Conservation (phyloP, 2,113 vertebrate species). For the Alces alces region DNA sequence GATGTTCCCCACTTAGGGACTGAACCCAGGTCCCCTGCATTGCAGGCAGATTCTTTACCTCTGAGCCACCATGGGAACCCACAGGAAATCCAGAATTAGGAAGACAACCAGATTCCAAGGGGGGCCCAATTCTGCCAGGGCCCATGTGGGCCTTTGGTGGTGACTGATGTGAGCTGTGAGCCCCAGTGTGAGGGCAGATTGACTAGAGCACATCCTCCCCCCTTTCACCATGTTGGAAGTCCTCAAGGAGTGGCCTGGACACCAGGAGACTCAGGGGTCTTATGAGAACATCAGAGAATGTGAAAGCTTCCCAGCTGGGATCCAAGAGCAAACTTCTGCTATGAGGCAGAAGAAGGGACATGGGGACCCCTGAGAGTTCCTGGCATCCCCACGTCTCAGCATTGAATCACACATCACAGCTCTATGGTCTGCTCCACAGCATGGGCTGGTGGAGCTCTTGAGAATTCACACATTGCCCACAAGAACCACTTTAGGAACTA, state of each 20-base stretch:
- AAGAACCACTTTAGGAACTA: not conserved
- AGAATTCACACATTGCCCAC: not conserved
- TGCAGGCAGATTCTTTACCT: not conserved
- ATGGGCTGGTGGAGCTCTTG: fast-evolving
- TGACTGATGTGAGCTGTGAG: fast-evolving
- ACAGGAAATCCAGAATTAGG: too few species aligned
- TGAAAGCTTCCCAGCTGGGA: fast-evolving
- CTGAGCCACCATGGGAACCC: not conserved
- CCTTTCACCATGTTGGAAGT: fast-evolving
- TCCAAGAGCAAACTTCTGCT: not conserved
- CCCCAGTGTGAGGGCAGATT: too few species aligned
- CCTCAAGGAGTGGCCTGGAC: not conserved
- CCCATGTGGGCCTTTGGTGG: fast-evolving
- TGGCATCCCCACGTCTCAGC: not conserved
- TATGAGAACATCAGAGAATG: fast-evolving
- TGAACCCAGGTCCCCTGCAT: not conserved
- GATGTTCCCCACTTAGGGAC: not conserved
- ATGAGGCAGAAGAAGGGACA: not conserved
- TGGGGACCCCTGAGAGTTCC: too few species aligned
- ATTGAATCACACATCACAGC: not conserved
- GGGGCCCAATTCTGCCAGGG: not conserved
- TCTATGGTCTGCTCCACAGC: fast-evolving
- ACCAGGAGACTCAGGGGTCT: fast-evolving
- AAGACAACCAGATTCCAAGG: too few species aligned
- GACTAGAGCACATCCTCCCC: fast-evolving